These are phyloP conservation scores for Pheucticus melanocephalus DNA, from an alignment of 2,113 vertebrate species.

Conservation along the genomic window DNA sequence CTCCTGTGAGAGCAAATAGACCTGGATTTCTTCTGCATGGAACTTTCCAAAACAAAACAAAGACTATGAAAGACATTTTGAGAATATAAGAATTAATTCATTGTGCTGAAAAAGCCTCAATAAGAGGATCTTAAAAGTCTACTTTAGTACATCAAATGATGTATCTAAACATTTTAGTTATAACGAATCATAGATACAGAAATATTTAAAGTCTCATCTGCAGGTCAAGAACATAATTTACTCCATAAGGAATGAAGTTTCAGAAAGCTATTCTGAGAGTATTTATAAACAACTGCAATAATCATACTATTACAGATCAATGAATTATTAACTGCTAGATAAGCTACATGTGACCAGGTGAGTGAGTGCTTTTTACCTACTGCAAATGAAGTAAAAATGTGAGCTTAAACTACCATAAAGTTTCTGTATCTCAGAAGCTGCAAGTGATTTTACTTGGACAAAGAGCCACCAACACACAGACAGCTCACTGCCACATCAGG, in stretches of 20 bases:
- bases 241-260: background rate
- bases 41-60: constrained; percentile 15
- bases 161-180: background rate
- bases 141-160: background rate
- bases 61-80: background rate
- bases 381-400: background rate
- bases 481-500: background rate
- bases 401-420: background rate
- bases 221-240: background rate
- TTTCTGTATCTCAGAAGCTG: background rate
- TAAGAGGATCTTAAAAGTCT: background rate
- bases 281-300: background rate
- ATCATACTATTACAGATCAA: background rate
- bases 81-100: background rate
- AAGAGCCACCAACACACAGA: rapidly evolving
- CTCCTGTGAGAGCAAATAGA: background rate
- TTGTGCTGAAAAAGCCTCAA: background rate
- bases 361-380: background rate
- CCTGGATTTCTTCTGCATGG: background rate
- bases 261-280: background rate
- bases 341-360: background rate
- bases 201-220: background rate
- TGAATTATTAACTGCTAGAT: background rate
- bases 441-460: background rate
- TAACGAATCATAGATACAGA: background rate